Percentiles rank a stretch among this genome's conserved stretches.
Evolutionary conservation across 1,140 invertebrate species (phyloP).

Genomic region (Archivesica marissinica): DNA sequence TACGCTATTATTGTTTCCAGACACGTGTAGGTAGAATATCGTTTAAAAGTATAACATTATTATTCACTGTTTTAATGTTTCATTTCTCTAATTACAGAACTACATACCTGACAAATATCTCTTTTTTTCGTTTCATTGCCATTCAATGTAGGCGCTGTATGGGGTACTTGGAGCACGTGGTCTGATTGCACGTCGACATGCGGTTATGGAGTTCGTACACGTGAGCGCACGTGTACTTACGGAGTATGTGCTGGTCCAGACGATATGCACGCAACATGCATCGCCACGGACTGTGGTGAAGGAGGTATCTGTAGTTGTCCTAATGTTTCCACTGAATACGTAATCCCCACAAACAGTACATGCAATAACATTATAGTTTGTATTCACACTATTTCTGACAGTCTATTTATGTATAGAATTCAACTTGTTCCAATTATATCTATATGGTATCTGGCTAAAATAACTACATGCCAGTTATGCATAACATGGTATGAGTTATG

Average conservation of each 20-base stretch:
- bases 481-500: background rate
- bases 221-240: slow-evolving; percentile 26
- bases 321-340: background rate
- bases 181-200: slow-evolving; percentile 28
- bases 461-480: background rate
- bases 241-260: slow-evolving; percentile 7
- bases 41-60: no score
- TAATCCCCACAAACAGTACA: background rate
- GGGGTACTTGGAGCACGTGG: slow-evolving; percentile 45
- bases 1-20: no score
- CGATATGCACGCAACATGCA: background rate
- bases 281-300: background rate
- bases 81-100: no score
- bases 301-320: background rate
- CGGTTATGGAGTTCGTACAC: slow-evolving; percentile 26
- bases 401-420: background rate
- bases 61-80: no score
- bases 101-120: no score
- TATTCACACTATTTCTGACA: background rate
- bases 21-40: no score
- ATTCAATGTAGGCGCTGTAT: slow-evolving; percentile 15
- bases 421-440: background rate
- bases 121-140: no score
- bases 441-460: background rate
- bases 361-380: no score